These are phyloP conservation scores for Lutraria rhynchaena DNA, from an alignment of 1,140 invertebrate genomes.

Conservation along the genomic window DNA sequence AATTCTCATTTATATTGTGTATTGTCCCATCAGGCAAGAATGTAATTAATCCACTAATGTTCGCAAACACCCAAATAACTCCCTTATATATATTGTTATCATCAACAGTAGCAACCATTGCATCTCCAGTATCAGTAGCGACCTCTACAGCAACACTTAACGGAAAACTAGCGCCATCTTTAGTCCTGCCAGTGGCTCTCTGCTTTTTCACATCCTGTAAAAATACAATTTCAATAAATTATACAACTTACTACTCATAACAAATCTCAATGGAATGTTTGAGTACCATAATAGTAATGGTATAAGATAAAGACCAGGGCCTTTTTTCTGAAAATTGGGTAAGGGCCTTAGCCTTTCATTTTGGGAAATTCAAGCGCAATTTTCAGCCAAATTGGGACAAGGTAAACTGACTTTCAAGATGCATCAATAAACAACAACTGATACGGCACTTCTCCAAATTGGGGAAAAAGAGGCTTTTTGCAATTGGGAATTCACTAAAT, in stretches of 20 bases:
- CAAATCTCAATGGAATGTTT: neutral
- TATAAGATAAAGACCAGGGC: neutral
- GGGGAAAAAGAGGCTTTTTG: too few species aligned
- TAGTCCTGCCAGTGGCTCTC: conserved; percentile 85
- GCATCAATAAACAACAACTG: too few species aligned
- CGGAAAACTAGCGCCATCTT: conserved; percentile 86
- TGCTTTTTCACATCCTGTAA: conserved; percentile 84
- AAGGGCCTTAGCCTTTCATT: too few species aligned
- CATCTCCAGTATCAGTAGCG: conserved; percentile 37
- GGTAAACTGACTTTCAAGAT: too few species aligned
- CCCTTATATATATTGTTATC: conserved; percentile 70
- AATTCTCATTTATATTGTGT: conserved; percentile 87
- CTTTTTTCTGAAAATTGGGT: too few species aligned
- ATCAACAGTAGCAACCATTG: conserved; percentile 1
- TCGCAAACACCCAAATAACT: conserved; percentile 85
- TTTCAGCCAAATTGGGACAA: too few species aligned
- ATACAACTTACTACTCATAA: too few species aligned
- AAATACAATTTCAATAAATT: conserved; percentile 25
- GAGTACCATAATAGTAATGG: neutral
- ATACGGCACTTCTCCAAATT: too few species aligned
- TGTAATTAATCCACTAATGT: conserved; percentile 87
- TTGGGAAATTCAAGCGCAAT: too few species aligned
- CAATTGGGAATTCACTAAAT: too few species aligned
- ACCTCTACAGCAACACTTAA: conserved; percentile 84
- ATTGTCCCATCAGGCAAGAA: conserved; percentile 85